Evolutionary conservation across 2,113 vertebrate genomes (phyloP), one percentile per base, ranked within the genome.

Genomic region (Electrona antarctica): DNA sequence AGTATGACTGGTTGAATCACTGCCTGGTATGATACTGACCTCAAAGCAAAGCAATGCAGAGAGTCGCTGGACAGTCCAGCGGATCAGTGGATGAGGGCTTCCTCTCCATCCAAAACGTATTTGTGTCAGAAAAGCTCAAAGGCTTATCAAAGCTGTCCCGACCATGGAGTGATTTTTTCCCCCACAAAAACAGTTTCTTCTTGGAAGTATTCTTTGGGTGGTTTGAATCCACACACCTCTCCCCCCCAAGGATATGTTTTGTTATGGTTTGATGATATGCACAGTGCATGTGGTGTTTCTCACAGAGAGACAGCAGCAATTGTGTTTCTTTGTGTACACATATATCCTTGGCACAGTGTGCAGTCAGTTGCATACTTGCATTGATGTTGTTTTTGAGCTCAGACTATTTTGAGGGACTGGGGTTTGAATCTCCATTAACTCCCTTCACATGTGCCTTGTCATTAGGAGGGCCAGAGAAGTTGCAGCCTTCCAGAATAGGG

Each of bases 381-480:
- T 59, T 71, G 13, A 63, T 80, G 74, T 77, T 90, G 74, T 82
- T 82, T 90, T 86, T 76, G 60, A 74, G 56, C 80, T 66, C 11
- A 50, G 50, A 63, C 79, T 91, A 91, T 92, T 91, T 85, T 70
- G 48, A 87, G 77, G 60, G 29, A 65, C 78, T 85, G 87, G 29
- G 83, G 70, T 86, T 83, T 78, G 71, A 87, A 85, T 88, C 75
- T 85, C 85, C 77, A 82, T 87, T 88, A 89, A 91, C 82, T 85
- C 74, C 66, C 76, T 80, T 80, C 73, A 64, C 69, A 77, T 75
- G 80, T 76, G 82, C 89, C 87, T 89, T 92, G 86, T 94, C 85
- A 94, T 94, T 94, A 93, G 54, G 52, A 84, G 71, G 49, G 75
- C 73, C 86, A 41, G 67, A 88, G 77, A 80, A 89, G 81, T 84